Percentiles rank a stretch among this genome's conserved stretches.
These are phyloP conservation scores for Actinernus sp. DNA, from an alignment of 92 coral and sea anemone species.

Conservation along the genomic window DNA sequence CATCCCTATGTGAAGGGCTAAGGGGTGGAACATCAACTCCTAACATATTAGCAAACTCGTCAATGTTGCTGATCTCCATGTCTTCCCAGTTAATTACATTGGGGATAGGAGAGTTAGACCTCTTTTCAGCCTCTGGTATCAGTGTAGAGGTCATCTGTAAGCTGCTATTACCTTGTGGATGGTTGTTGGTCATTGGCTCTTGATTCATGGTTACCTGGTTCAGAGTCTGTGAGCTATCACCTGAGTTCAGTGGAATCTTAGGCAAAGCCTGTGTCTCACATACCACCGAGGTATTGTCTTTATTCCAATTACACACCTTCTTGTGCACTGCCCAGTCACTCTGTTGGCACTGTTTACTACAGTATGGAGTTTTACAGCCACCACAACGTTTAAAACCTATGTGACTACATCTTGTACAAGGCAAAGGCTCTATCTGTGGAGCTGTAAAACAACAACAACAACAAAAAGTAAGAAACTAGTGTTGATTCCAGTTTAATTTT, in stretches of 20 bases:
- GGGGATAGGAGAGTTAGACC: not conserved
- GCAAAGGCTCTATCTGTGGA: too few species aligned
- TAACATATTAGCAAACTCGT: conserved; percentile 52
- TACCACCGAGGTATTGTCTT: not conserved
- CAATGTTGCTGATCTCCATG: conserved; percentile 45
- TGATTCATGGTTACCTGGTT: not conserved
- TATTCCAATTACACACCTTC: conserved; percentile 50
- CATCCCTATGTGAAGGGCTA: too few species aligned
- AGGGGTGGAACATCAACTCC: conserved; percentile 36
- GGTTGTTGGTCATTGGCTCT: not conserved
- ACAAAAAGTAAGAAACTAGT: too few species aligned
- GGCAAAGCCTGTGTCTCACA: too few species aligned
- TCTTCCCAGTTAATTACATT: conserved; percentile 1
- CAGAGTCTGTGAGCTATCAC: not conserved
- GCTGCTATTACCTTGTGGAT: not conserved
- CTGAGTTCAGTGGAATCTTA: not conserved
- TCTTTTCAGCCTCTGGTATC: not conserved
- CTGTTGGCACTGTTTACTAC: conserved; percentile 91
- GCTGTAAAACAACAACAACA: too few species aligned
- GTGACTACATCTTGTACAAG: conserved; percentile 82
- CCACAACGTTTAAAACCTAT: conserved; percentile 78
- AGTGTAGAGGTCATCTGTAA: not conserved
- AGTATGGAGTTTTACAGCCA: conserved; percentile 89
- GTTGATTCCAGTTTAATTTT: too few species aligned
- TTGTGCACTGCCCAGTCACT: conserved; percentile 86